Conservation (phyloP, 2,888 invertebrate species). For the Sphecodes monilicornis region DNA sequence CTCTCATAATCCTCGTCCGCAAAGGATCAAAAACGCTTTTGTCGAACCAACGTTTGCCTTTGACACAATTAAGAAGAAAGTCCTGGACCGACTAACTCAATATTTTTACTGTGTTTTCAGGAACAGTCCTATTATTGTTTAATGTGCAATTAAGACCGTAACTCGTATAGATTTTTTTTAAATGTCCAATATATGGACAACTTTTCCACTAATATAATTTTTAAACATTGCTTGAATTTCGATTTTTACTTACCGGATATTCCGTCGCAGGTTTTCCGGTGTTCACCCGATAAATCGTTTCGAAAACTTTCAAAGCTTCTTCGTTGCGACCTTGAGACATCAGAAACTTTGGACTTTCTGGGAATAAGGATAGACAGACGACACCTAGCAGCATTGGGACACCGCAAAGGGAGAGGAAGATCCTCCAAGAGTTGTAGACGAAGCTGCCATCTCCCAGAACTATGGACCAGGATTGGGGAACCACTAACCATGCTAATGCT, state of each 20-base stretch:
- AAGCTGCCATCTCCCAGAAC: constrained; percentile 82
- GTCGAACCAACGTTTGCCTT: too few species aligned
- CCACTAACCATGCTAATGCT: constrained; percentile 89
- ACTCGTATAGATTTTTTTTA: neutral
- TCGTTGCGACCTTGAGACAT: constrained; percentile 89
- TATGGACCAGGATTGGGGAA: constrained; percentile 87
- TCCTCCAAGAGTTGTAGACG: constrained; percentile 85
- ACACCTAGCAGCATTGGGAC: constrained; percentile 89
- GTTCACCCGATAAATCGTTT: constrained; percentile 88
- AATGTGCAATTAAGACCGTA: too few species aligned
- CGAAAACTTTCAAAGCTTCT: constrained; percentile 88
- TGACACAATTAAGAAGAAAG: too few species aligned
- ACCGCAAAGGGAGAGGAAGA: constrained; percentile 84
- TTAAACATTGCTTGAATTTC: too few species aligned
- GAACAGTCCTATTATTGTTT: too few species aligned
- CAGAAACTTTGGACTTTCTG: constrained; percentile 93
- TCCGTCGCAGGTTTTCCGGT: constrained; percentile 87
- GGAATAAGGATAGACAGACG: constrained; percentile 87
- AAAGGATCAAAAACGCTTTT: too few species aligned
- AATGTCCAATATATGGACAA: neutral
- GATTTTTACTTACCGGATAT: constrained; percentile 87
- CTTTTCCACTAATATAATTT: too few species aligned
- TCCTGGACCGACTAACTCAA: too few species aligned
- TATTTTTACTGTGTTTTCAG: too few species aligned
- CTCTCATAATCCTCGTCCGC: too few species aligned